phyloP scores from a whole-genome alignment of 2,888 invertebrate genomes.

The Deroplatys truncata region DNA sequence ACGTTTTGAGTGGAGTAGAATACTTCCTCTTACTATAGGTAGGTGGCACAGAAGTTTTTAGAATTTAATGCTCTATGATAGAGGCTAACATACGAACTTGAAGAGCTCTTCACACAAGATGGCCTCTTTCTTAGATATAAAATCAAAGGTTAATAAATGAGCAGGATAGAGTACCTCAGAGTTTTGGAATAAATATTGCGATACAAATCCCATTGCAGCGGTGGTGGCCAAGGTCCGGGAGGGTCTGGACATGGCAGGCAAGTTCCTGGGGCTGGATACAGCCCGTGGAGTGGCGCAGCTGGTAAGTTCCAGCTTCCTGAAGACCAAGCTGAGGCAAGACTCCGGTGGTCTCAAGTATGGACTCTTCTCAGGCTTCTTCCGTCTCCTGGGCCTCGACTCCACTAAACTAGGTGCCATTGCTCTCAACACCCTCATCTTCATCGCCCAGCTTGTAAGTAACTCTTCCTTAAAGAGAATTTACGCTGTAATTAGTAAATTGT shows the following conservation, averaged over 20 bases:
- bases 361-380: conserved; percentile 41
- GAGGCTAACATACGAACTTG: too few relatives aligned
- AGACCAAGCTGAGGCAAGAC: neutral
- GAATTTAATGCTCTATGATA: too few relatives aligned
- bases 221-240: conserved; percentile 42
- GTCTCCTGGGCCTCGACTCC: conserved; percentile 70
- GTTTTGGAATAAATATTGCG: too few relatives aligned
- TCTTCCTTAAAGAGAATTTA: neutral
- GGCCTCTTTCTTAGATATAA: too few relatives aligned
- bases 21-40: too few relatives aligned
- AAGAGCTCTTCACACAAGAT: too few relatives aligned
- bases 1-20: too few relatives aligned
- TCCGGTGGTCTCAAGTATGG: neutral
- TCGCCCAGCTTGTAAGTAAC: conserved; percentile 72
- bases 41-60: too few relatives aligned
- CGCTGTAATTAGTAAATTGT: too few relatives aligned
- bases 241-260: conserved; percentile 50
- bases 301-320: conserved; percentile 26
- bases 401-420: conserved; percentile 76
- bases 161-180: too few relatives aligned
- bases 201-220: neutral
- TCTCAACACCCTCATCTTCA: conserved; percentile 75
- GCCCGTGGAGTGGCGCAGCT: conserved; percentile 44
- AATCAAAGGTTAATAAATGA: too few relatives aligned
- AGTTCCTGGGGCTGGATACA: conserved; percentile 46